Conservation (phyloP, 1,140 invertebrate species). For the Drosophila orena region DNA sequence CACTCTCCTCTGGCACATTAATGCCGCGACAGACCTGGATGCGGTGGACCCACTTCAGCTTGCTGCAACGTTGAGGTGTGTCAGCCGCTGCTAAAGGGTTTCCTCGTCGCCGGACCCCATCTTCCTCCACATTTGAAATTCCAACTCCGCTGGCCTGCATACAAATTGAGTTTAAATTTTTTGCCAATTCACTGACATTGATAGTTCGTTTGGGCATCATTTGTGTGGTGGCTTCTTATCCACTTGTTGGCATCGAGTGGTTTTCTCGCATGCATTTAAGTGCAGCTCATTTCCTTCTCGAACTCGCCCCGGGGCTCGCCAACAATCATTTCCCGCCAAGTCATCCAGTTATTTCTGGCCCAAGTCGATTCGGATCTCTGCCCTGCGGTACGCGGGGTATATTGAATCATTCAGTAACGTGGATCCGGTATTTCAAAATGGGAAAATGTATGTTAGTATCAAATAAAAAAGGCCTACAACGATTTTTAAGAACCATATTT, state of each 20-base stretch:
- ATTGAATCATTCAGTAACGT: background rate
- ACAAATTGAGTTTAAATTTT: slow-evolving; percentile 84
- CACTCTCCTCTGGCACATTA: slow-evolving; percentile 47
- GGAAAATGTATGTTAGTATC: background rate
- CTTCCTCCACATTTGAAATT: slow-evolving; percentile 1
- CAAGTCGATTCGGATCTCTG: slow-evolving; percentile 38
- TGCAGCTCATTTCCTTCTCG: slow-evolving; percentile 82
- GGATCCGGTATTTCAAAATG: slow-evolving; percentile 1
- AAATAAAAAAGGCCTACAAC: background rate
- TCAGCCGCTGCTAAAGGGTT: slow-evolving; percentile 73
- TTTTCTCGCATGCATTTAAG: slow-evolving; percentile 83
- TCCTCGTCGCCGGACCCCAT: slow-evolving; percentile 59
- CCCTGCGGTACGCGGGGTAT: background rate
- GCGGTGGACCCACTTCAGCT: slow-evolving; percentile 62
- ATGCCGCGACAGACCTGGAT: slow-evolving; percentile 68
- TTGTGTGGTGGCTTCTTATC: slow-evolving; percentile 84
- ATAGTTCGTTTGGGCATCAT: slow-evolving; percentile 84
- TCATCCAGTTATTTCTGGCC: slow-evolving; percentile 76
- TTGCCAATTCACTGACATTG: slow-evolving; percentile 84
- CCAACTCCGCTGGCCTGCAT: slow-evolving; percentile 65
- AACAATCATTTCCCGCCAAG: slow-evolving; percentile 53
- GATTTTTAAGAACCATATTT: no score
- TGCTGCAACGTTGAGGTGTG: slow-evolving; percentile 69
- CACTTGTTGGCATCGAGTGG: slow-evolving; percentile 84
- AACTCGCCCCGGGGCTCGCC: slow-evolving; percentile 49